Conservation (phyloP, 2,888 invertebrate species). For the Drosophila peninsularis region DNA sequence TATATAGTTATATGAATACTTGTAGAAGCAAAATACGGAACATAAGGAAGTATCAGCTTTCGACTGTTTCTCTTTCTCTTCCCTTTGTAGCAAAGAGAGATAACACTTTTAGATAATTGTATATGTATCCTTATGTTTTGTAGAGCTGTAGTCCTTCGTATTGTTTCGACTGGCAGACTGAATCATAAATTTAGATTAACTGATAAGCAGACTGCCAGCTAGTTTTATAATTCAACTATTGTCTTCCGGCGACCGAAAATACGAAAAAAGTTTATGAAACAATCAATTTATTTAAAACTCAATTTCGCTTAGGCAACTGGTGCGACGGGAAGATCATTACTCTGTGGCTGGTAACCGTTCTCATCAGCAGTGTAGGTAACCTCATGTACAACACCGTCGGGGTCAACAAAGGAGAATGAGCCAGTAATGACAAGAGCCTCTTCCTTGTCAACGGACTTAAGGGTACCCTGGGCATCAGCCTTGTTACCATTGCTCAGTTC, state of each 20-base stretch:
- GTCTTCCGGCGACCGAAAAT: neutral
- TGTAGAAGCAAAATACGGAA: no score
- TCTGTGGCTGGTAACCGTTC: slow-evolving; percentile 85
- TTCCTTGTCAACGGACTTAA: slow-evolving; percentile 17
- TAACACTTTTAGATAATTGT: no score
- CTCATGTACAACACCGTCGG: neutral
- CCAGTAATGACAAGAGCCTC: neutral
- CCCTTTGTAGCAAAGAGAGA: no score
- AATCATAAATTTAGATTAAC: no score
- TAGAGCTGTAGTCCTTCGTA: no score
- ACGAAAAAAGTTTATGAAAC: slow-evolving; percentile 13
- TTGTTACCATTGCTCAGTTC: slow-evolving; percentile 70
- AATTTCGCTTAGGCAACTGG: slow-evolving; percentile 43
- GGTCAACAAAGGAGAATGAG: neutral
- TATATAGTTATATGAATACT: no score
- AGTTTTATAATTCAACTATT: neutral
- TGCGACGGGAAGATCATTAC: slow-evolving; percentile 85
- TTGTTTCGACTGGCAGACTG: no score
- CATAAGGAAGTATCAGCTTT: no score
- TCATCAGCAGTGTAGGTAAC: slow-evolving; percentile 58
- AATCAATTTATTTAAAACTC: slow-evolving; percentile 31
- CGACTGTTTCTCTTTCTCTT: no score
- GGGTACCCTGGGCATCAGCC: slow-evolving; percentile 33
- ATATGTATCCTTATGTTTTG: no score
- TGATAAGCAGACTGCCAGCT: neutral